Evolutionary conservation across 2,113 vertebrate genomes (phyloP).

Genomic region (Scomber scombrus): DNA sequence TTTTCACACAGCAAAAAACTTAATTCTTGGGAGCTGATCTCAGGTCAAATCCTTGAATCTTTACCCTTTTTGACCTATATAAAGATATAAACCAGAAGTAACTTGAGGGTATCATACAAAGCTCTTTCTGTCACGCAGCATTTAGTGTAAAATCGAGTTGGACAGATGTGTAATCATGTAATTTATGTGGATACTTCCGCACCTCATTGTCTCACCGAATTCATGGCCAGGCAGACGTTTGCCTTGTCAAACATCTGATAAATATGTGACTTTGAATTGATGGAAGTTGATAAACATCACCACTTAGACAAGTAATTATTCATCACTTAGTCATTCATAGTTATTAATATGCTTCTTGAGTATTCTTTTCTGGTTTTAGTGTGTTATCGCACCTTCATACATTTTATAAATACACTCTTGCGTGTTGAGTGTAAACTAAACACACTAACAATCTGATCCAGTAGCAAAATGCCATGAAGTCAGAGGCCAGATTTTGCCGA

Average conservation of each 20-base stretch:
- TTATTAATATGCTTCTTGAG: background rate
- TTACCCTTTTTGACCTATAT: background rate
- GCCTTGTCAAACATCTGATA: constrained; percentile 42
- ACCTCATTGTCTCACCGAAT: constrained; percentile 38
- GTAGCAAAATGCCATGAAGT: background rate
- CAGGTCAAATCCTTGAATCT: background rate
- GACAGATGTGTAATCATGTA: constrained; percentile 43
- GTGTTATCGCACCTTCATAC: background rate
- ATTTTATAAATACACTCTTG: no score
- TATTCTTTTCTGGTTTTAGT: background rate
- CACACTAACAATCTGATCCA: background rate
- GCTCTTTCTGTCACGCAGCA: constrained; percentile 8
- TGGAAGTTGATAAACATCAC: constrained; percentile 19
- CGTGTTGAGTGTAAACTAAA: no score
- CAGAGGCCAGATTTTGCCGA: constrained; percentile 24
- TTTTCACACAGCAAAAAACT: background rate
- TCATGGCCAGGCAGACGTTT: constrained; percentile 18
- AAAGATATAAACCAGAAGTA: constrained; percentile 18
- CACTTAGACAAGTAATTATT: constrained; percentile 17
- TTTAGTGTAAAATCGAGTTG: constrained; percentile 20
- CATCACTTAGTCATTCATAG: background rate
- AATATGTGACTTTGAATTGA: constrained; percentile 31
- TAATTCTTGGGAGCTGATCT: background rate
- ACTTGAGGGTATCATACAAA: background rate
- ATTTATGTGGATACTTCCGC: constrained; percentile 33